Evolutionary conservation across 2,888 invertebrate species (phyloP).

Genomic region (Drepanosiphum platanoidis): DNA sequence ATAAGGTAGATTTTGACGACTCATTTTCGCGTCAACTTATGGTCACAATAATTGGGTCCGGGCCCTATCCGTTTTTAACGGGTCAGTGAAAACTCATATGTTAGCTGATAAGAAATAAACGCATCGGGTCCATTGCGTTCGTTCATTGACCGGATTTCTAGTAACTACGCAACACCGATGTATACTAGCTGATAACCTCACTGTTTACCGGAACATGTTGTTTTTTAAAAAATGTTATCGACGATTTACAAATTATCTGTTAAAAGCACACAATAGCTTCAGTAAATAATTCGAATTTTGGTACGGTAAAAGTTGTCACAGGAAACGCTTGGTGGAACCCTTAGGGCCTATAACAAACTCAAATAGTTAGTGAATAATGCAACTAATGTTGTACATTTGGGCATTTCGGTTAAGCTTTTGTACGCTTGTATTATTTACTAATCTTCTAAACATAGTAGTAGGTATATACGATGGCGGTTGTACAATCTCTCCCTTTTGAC

Average conservation of each 20-base stretch:
- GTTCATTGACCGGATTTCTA: too few species aligned
- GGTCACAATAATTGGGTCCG: background rate
- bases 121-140: background rate
- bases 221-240: background rate
- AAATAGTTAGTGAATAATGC: constrained; percentile 1
- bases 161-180: background rate
- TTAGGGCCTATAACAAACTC: background rate
- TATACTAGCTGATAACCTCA: background rate
- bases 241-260: background rate
- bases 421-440: background rate
- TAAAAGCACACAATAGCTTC: background rate
- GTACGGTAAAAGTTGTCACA: background rate
- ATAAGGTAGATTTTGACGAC: background rate
- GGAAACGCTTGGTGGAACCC: background rate
- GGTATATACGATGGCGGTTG: background rate
- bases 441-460: constrained; percentile 3
- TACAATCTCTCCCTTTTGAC: background rate
- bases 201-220: background rate
- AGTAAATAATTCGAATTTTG: background rate
- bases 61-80: background rate
- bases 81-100: background rate
- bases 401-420: background rate
- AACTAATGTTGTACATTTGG: background rate
- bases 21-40: constrained; percentile 13
- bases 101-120: background rate